Conservation (phyloP, 2,888 invertebrate species). For the Tribolium freemani region DNA sequence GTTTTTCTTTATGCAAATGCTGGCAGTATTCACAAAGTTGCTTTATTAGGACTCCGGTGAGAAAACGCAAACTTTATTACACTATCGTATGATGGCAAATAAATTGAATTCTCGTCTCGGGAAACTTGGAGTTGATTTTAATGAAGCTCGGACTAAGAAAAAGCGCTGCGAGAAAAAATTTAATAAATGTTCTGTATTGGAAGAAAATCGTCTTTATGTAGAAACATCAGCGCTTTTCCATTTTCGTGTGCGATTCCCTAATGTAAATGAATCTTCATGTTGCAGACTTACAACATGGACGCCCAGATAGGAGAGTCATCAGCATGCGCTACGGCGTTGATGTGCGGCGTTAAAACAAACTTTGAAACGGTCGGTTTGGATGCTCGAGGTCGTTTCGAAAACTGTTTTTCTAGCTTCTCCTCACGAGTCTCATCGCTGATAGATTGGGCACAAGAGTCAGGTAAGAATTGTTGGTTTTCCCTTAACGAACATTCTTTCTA, state of each 20-base stretch:
- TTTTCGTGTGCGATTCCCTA: constrained; percentile 24
- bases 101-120: not conserved
- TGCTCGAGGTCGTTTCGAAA: constrained; percentile 72
- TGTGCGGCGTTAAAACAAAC: constrained; percentile 79
- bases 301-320: constrained; percentile 79
- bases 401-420: constrained; percentile 72
- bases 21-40: not conserved
- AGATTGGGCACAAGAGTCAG: constrained; percentile 75
- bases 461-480: constrained; percentile 61
- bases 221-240: not conserved
- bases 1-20: constrained; percentile 2
- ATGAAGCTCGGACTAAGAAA: constrained; percentile 19
- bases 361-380: constrained; percentile 76
- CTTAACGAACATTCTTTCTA: constrained; percentile 50
- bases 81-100: constrained; percentile 8
- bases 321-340: constrained; percentile 77
- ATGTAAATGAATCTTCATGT: constrained; percentile 50
- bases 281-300: constrained; percentile 78
- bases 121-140: constrained; percentile 37
- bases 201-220: not conserved
- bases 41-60: not conserved
- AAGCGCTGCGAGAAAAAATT: too few relatives aligned
- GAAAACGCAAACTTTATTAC: constrained; percentile 22
- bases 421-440: constrained; percentile 72
- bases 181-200: not conserved